Base-by-base conservation (phyloP, 1,140 invertebrate genomes). In the Stegodyphus mimosarum region DNA sequence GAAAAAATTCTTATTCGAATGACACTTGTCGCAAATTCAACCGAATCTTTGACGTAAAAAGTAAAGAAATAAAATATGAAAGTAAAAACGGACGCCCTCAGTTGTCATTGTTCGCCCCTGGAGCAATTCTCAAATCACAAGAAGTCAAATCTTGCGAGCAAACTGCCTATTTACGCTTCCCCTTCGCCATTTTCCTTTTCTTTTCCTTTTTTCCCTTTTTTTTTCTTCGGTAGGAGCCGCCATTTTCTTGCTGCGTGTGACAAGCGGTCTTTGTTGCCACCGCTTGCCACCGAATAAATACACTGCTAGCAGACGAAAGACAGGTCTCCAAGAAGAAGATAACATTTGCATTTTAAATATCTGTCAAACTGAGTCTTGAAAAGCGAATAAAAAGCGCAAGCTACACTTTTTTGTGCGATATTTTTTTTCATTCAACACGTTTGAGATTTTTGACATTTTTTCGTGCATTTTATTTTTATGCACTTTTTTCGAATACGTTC, bases 311-410 rank as follows among this genome's bases (percentile, higher is more conserved):
- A 84, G 66, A 84, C 81, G 81, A 84, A 75, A 84, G 81, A 84
- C 81, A 70, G 81, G 81, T 84, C 66, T 84, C 73, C 11, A 50
- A 69, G 73, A 72, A 74, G 79, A 83, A 75, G 81, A 84, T 73
- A 84, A 84, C 81, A 84, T 84, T 84, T 84, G 81, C 81, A 84
- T 84, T 84, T 84, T 84, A 84, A 84, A 84, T 84, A 84, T 84
- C 81, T 84, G 81, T 84, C 81, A 84, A 84, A 69, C 64, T 55
- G 72, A 69, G 81, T 75, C 73, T 67, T 84, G 81, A 83, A 84
- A 70, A 84, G 81, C 73, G 81, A 84, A 84, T 84, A 84, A 84
- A 84, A 84, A 83, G 71, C 80, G 53, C 80, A 74, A 67, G 17
- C n/a, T 18, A 52, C 60, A 69, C 73, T 75, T 75, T 84, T 84